A percentile compares a stretch with the other conserved stretches of the same genome.
phyloP scores from a whole-genome alignment of 2,113 vertebrate species.

The Puffinus mauretanicus region DNA sequence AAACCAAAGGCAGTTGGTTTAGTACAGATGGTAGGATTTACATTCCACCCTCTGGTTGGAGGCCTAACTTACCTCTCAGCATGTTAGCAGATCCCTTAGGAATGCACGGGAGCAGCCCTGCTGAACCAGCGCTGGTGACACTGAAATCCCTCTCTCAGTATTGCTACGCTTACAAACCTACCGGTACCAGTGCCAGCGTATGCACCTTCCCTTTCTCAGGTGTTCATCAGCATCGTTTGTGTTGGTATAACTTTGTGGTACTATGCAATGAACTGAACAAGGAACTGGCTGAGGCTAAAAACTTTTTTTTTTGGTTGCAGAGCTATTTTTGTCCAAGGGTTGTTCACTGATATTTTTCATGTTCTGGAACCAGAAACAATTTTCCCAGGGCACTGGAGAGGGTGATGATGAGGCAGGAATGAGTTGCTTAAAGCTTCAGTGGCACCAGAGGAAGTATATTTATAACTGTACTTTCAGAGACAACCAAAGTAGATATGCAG shows the following conservation, averaged over 20 bases:
- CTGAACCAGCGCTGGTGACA: neutral
- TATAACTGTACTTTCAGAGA: neutral
- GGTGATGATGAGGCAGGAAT: neutral
- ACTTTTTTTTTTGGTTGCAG: neutral
- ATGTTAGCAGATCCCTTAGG: neutral
- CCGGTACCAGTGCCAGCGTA: fast-evolving
- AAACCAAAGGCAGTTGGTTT: neutral
- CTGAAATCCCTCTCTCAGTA: neutral
- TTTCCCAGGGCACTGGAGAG: neutral
- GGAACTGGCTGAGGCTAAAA: neutral
- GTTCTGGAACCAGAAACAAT: neutral
- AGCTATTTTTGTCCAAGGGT: neutral
- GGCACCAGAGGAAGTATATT: neutral
- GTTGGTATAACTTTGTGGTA: neutral
- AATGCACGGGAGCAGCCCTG: neutral
- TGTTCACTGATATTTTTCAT: neutral
- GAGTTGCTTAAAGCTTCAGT: neutral
- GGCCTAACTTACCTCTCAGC: neutral
- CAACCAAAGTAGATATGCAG: neutral
- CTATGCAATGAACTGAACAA: neutral
- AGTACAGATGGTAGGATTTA: neutral
- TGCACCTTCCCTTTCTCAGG: neutral
- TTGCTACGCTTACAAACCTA: neutral
- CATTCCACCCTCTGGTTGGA: neutral
- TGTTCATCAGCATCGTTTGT: neutral